Conservation (phyloP, 35 echinoderm and acorn worm genomes). For the Chiridota heheva region DNA sequence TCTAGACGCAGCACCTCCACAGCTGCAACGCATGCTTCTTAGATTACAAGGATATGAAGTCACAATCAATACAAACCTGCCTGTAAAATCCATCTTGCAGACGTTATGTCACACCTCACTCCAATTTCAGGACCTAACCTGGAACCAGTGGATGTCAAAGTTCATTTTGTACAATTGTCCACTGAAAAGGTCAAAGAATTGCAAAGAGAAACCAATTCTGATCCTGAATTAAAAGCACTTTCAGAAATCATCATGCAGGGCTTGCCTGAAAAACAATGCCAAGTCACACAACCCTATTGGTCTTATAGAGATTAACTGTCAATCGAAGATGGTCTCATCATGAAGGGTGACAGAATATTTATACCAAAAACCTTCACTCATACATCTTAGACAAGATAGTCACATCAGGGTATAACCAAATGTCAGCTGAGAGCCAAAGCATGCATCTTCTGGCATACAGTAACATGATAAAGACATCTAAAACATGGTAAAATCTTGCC, state of each 20-base stretch:
- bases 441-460: conserved; percentile 22
- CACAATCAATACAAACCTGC: conserved; percentile 1
- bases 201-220: conserved; percentile 6
- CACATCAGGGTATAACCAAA: conserved; percentile 39
- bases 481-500: neutral
- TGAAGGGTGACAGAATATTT: conserved; percentile 29
- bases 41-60: conserved; percentile 25
- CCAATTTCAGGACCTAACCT: neutral
- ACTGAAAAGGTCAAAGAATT: neutral
- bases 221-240: conserved; percentile 23
- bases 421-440: conserved; percentile 15
- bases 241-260: conserved; percentile 25
- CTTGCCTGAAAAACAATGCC: conserved; percentile 34
- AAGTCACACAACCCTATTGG: conserved; percentile 52
- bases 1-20: neutral
- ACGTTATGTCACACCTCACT: neutral
- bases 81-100: neutral
- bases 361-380: conserved; percentile 20
- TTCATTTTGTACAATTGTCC: neutral
- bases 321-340: conserved; percentile 34
- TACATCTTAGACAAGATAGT: conserved; percentile 17
- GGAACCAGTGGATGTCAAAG: neutral
- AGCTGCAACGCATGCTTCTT: too few species aligned
- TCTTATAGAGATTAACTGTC: conserved; percentile 52
- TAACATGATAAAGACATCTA: neutral